These are phyloP conservation scores for Psettodes erumei DNA, from an alignment of 2,113 vertebrate genomes.

Conservation along the genomic window DNA sequence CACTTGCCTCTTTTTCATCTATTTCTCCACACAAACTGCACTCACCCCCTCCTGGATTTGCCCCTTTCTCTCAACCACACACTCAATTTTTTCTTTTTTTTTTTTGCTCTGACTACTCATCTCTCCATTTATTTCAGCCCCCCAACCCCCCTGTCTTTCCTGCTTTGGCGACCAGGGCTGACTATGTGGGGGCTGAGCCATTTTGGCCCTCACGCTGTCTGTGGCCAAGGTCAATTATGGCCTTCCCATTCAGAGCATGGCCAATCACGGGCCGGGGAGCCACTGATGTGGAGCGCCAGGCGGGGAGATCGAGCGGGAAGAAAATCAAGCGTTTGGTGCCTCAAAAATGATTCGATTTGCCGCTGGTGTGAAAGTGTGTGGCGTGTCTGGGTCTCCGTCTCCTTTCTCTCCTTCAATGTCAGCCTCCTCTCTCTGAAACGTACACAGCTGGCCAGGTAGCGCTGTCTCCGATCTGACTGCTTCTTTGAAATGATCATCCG, in stretches of 20 bases:
- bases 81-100: background rate
- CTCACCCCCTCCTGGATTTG: background rate
- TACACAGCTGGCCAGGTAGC: background rate
- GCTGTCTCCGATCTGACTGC: background rate
- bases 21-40: background rate
- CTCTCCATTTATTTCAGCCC: conserved; percentile 42
- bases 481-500: background rate
- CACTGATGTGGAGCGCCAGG: conserved; percentile 62
- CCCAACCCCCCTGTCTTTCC: conserved; percentile 50
- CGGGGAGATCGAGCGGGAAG: conserved; percentile 56
- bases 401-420: conserved; percentile 46
- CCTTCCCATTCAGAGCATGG: conserved; percentile 72
- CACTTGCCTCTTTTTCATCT: conserved; percentile 21
- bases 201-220: conserved; percentile 68
- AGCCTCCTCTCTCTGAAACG: conserved; percentile 9
- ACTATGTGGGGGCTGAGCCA: conserved; percentile 76
- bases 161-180: conserved; percentile 65
- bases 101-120: conserved; percentile 17
- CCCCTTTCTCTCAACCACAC: background rate
- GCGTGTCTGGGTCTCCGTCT: conserved; percentile 22
- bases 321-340: conserved; percentile 72
- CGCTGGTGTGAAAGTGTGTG: conserved; percentile 57
- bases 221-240: conserved; percentile 83
- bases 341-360: conserved; percentile 73
- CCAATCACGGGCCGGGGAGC: conserved; percentile 65